phyloP scores from a whole-genome alignment of 2,888 invertebrate species.

The Coleophora deauratella region DNA sequence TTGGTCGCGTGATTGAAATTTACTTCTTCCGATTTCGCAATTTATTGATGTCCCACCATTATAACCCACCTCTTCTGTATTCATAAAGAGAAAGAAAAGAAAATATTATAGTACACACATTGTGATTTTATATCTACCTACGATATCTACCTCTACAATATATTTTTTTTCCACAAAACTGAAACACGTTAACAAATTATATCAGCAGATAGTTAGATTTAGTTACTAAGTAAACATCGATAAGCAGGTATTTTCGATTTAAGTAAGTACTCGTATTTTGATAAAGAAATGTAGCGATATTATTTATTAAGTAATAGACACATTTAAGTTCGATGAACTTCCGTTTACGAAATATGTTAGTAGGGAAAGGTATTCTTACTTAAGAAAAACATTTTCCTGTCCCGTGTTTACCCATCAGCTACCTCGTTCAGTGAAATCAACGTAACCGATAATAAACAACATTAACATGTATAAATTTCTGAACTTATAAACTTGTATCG shows the following conservation, averaged over 20 bases:
- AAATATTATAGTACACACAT: too few species aligned
- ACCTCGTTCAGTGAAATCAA: too few species aligned
- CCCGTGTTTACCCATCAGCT: too few species aligned
- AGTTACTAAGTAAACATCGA: constrained; percentile 30
- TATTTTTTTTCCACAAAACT: too few species aligned
- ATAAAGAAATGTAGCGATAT: constrained; percentile 32
- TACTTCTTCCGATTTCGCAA: too few species aligned
- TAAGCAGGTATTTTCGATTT: constrained; percentile 39
- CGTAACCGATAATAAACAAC: constrained; percentile 17
- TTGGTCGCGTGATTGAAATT: too few species aligned
- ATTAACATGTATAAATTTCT: background rate
- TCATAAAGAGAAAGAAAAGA: too few species aligned
- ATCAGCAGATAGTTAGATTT: constrained; percentile 27
- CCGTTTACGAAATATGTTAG: constrained; percentile 41
- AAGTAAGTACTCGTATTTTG: constrained; percentile 35
- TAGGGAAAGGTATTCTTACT: constrained; percentile 49
- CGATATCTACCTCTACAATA: too few species aligned
- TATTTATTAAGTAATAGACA: constrained; percentile 25
- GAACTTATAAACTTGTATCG: too few species aligned
- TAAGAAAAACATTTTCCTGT: constrained; percentile 25
- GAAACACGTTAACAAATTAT: background rate
- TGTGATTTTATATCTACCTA: too few species aligned
- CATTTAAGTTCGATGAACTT: constrained; percentile 62
- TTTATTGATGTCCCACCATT: too few species aligned
- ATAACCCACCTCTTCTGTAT: too few species aligned